Conservation (phyloP, 1,140 invertebrate species). For the Linepithema humile region DNA sequence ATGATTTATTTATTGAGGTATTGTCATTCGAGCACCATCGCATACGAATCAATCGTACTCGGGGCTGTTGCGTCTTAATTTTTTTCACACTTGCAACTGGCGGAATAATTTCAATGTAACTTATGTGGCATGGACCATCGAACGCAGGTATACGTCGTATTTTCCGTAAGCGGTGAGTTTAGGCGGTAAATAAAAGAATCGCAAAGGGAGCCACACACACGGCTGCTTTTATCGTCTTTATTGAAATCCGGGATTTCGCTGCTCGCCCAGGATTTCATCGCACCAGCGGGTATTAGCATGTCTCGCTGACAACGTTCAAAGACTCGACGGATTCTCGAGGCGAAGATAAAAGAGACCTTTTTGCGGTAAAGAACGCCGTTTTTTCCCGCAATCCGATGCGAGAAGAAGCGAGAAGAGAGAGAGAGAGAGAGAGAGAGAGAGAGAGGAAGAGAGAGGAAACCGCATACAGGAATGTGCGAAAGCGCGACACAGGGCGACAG, state of each 20-base stretch:
- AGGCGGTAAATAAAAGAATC: constrained; percentile 43
- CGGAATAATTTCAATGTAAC: not conserved
- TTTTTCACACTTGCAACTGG: not conserved
- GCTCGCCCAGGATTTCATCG: constrained; percentile 41
- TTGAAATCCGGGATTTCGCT: constrained; percentile 44
- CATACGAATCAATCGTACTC: not conserved
- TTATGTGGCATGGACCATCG: constrained; percentile 3
- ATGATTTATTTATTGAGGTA: constrained; percentile 35
- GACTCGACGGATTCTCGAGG: constrained; percentile 13
- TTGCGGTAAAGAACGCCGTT: constrained; percentile 36
- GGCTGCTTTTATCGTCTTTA: constrained; percentile 40
- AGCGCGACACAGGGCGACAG: constrained; percentile 9
- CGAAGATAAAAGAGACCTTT: constrained; percentile 40
- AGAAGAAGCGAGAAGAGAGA: not conserved
- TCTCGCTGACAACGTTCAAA: constrained; percentile 49
- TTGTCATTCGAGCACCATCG: not conserved
- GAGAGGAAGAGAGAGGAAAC: not conserved
- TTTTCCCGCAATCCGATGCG: not conserved
- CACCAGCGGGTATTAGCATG: constrained; percentile 49
- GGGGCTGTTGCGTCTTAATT: not conserved
- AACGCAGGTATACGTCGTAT: not conserved
- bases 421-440: not conserved
- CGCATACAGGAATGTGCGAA: constrained; percentile 2
- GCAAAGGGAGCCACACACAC: constrained; percentile 10
- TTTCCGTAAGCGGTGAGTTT: not conserved